These are phyloP conservation scores for Esox niger DNA, from an alignment of 2,113 vertebrate species.

Conservation along the genomic window DNA sequence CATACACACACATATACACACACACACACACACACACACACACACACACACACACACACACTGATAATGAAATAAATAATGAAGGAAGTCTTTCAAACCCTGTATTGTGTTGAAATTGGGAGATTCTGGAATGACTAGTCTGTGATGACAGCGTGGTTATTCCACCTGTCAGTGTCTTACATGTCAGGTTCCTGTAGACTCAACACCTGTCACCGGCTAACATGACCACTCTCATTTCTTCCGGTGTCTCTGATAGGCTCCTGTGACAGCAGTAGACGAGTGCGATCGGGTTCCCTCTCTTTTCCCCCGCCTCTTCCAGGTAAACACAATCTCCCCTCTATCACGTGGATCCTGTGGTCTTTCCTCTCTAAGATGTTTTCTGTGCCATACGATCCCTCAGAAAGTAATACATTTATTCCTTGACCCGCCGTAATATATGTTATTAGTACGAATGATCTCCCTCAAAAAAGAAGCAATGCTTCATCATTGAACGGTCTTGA, in stretches of 20 bases:
- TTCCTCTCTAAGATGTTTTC: too few species aligned
- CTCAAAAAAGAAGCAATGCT: too few species aligned
- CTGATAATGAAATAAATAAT: not conserved
- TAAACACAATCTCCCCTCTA: slow-evolving; percentile 14
- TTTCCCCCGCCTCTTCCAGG: slow-evolving; percentile 23
- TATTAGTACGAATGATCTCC: too few species aligned
- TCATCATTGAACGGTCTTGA: too few species aligned
- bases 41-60: too few species aligned
- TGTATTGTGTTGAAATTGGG: not conserved
- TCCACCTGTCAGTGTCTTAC: not conserved
- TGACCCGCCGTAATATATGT: not conserved
- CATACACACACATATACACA: too few species aligned
- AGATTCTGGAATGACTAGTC: not conserved
- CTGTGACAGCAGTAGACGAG: slow-evolving; percentile 15
- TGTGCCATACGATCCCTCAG: too few species aligned
- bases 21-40: too few species aligned
- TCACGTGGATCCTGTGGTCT: too few species aligned
- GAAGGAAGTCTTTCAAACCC: not conserved
- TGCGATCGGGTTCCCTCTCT: slow-evolving; percentile 17
- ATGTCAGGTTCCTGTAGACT: not conserved
- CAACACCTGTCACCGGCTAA: not conserved
- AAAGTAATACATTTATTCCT: too few species aligned
- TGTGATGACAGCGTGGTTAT: not conserved
- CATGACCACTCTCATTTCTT: not conserved
- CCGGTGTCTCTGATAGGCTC: slow-evolving; percentile 6